Conservation (phyloP, 2,113 vertebrate genomes). For the Dicerorhinus sumatrensis region DNA sequence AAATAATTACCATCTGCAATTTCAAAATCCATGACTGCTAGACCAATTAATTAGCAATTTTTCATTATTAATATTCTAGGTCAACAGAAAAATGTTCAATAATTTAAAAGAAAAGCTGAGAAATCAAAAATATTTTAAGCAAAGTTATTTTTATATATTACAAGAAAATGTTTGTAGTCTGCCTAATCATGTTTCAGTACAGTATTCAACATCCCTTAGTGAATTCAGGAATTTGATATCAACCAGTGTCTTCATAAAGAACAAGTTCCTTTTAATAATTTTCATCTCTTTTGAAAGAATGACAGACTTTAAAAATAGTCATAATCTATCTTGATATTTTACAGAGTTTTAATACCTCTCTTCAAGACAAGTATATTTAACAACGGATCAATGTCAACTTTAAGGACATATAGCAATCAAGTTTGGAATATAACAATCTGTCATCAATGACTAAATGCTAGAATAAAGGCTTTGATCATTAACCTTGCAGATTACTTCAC, state of each 20-base stretch:
- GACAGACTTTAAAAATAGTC: not conserved
- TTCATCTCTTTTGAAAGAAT: not conserved
- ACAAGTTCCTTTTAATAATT: not conserved
- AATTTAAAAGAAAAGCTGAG: conserved; percentile 31
- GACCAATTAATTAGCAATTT: conserved; percentile 70
- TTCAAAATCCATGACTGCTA: conserved; percentile 52
- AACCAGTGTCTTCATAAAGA: not conserved
- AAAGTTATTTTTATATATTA: not conserved
- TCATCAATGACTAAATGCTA: not conserved
- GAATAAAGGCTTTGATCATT: not conserved
- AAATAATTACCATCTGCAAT: conserved; percentile 57
- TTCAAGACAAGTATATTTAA: conserved; percentile 32
- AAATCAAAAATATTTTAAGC: conserved; percentile 45
- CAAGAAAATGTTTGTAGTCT: not conserved
- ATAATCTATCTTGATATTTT: conserved; percentile 5
- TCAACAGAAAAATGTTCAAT: conserved; percentile 37
- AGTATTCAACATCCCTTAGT: not conserved
- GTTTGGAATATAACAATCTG: not conserved
- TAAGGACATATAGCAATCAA: not conserved
- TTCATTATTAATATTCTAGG: conserved; percentile 36
- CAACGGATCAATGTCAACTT: not conserved
- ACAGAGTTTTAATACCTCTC: not conserved
- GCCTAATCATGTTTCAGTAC: not conserved
- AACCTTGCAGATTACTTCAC: conserved; percentile 10
- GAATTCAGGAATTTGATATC: not conserved